phyloP scores from a whole-genome alignment of 2,113 vertebrate genomes.

The Sorex araneus region DNA sequence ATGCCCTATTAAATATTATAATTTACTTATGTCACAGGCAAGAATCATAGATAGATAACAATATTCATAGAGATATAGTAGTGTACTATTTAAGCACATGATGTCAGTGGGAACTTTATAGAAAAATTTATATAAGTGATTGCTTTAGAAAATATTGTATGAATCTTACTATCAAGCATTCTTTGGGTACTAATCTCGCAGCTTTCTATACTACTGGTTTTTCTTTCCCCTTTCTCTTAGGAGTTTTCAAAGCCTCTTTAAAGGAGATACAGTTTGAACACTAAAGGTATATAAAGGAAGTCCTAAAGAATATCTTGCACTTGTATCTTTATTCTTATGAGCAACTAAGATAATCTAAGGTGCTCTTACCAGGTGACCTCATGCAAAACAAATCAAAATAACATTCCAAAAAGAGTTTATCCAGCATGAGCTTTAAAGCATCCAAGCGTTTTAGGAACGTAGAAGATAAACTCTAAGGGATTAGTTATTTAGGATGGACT shows the following conservation, averaged over 20 bases:
- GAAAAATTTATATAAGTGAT: slow-evolving; percentile 58
- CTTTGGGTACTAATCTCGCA: slow-evolving; percentile 26
- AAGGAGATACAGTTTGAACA: slow-evolving; percentile 70
- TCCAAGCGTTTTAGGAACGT: slow-evolving; percentile 67
- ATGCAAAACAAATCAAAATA: slow-evolving; percentile 86
- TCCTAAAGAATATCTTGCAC: slow-evolving; percentile 60
- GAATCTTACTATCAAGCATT: slow-evolving; percentile 41
- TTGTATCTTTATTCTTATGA: slow-evolving; percentile 58
- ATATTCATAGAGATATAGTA: background rate
- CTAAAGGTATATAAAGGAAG: slow-evolving; percentile 44
- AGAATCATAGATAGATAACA: slow-evolving; percentile 54
- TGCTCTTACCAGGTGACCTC: slow-evolving; percentile 84
- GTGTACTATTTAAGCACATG: slow-evolving; percentile 29
- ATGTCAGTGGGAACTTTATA: slow-evolving; percentile 38
- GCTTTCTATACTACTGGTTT: background rate
- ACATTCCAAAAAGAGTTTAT: slow-evolving; percentile 84
- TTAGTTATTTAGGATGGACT: slow-evolving; percentile 78
- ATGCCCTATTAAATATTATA: slow-evolving; percentile 53
- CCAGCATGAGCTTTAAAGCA: slow-evolving; percentile 76
- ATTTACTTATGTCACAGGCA: slow-evolving; percentile 59
- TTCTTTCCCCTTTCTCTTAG: background rate
- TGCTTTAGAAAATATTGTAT: slow-evolving; percentile 61
- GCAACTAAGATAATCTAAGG: slow-evolving; percentile 73
- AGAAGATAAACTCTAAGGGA: slow-evolving; percentile 81
- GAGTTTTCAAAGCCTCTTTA: slow-evolving; percentile 64